These are phyloP conservation scores for Drosophila peninsularis DNA, from an alignment of 2,888 invertebrate genomes.

Conservation along the genomic window DNA sequence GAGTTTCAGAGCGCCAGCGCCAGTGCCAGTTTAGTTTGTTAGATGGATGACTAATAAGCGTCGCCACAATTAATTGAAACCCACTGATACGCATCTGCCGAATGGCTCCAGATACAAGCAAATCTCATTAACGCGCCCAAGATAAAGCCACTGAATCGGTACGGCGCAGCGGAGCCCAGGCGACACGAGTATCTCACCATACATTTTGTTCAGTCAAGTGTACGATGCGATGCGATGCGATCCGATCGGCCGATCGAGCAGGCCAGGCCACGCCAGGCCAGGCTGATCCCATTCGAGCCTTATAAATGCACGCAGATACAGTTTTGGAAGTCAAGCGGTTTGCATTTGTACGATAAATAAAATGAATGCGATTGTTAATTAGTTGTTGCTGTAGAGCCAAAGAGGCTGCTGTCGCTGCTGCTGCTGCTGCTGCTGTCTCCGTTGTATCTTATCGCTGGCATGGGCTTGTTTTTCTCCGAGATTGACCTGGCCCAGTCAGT, in stretches of 20 bases:
- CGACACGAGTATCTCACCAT: constrained; percentile 63
- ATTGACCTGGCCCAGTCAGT: constrained; percentile 59
- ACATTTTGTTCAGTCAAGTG: constrained; percentile 78
- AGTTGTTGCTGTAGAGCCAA: constrained; percentile 68
- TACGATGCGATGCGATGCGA: constrained; percentile 45
- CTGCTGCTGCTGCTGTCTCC: constrained; percentile 21
- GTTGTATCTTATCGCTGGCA: constrained; percentile 66
- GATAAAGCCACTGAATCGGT: constrained; percentile 77
- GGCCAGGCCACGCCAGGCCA: constrained; percentile 1
- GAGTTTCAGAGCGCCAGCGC: constrained; percentile 53
- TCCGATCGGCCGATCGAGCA: constrained; percentile 41
- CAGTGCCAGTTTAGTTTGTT: constrained; percentile 74
- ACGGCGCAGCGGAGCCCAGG: constrained; percentile 25
- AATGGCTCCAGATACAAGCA: constrained; percentile 84
- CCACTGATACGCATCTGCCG: constrained; percentile 83
- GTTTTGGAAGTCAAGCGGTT: constrained; percentile 80
- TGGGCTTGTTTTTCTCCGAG: constrained; percentile 65
- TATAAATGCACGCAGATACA: constrained; percentile 79
- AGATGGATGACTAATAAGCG: constrained; percentile 84
- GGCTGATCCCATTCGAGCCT: constrained; percentile 47
- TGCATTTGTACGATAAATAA: constrained; percentile 79
- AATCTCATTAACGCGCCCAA: constrained; percentile 84
- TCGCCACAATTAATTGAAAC: constrained; percentile 83
- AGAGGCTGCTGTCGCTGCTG: constrained; percentile 39
- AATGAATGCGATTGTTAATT: constrained; percentile 81